A percentile compares a stretch with the other conserved stretches of the same genome.
Evolutionary conservation across 2,888 invertebrate species (phyloP).

Genomic region (Loripinus fragilis): DNA sequence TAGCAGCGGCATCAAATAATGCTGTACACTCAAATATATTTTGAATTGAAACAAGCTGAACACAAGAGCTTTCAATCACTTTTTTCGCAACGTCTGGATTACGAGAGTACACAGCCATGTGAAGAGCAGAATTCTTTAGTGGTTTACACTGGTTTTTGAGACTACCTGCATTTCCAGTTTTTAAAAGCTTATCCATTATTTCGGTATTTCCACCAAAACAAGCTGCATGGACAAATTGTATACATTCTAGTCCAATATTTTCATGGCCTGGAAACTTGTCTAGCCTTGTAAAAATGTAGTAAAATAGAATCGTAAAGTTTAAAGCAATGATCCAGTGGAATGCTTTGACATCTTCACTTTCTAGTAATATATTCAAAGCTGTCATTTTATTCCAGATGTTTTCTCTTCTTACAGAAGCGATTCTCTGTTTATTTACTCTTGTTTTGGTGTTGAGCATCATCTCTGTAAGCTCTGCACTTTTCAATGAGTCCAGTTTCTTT

Average conservation of each 20-base stretch:
- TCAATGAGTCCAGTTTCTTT: neutral
- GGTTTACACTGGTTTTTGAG: neutral
- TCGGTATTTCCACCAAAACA: constrained; percentile 11
- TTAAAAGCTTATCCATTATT: neutral
- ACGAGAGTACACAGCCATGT: neutral
- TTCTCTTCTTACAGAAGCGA: neutral
- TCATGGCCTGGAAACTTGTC: neutral
- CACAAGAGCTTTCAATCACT: neutral
- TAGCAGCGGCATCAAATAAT: neutral
- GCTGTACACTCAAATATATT: neutral
- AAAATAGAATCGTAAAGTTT: neutral
- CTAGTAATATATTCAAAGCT: neutral
- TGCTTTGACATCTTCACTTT: neutral
- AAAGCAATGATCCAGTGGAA: constrained; percentile 3
- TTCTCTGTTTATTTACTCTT: neutral
- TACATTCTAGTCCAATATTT: neutral
- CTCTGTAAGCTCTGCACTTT: neutral
- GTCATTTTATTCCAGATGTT: neutral
- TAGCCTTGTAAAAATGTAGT: neutral
- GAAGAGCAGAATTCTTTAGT: neutral
- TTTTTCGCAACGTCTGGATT: neutral
- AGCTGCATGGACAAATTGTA: neutral
- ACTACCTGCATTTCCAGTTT: neutral
- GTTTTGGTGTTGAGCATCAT: neutral
- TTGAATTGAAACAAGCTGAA: neutral